Percentiles rank a stretch among this genome's conserved stretches.
These are phyloP conservation scores for Sphaerodactylus townsendi DNA, from an alignment of 2,113 vertebrate species.

Conservation along the genomic window DNA sequence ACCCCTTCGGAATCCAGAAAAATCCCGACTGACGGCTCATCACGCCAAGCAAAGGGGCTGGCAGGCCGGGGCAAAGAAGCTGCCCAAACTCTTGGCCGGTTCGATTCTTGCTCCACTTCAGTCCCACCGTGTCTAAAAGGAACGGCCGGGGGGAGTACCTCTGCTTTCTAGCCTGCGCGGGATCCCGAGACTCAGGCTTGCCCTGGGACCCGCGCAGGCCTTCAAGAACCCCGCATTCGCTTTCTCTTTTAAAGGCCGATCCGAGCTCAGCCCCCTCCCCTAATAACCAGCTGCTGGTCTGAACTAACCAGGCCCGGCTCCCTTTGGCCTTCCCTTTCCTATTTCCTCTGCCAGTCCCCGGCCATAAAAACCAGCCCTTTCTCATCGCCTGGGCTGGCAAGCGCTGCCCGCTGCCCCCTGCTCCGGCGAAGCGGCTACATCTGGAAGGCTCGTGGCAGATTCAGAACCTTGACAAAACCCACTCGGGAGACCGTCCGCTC, in stretches of 20 bases:
- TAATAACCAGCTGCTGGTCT: slow-evolving; percentile 49
- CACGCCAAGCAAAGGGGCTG: no score
- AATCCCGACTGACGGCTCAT: no score
- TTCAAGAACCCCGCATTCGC: no score
- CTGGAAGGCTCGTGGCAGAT: slow-evolving; percentile 83
- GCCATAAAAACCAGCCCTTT: slow-evolving; percentile 80
- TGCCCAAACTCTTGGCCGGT: not conserved
- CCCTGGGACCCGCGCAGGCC: not conserved
- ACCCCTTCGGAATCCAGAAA: no score
- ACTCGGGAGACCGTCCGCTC: slow-evolving; percentile 76
- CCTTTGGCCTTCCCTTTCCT: slow-evolving; percentile 64
- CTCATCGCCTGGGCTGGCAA: slow-evolving; percentile 81
- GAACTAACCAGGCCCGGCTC: slow-evolving; percentile 50
- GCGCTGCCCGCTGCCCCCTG: slow-evolving; percentile 78
- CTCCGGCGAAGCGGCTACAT: slow-evolving; percentile 76
- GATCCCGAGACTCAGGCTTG: not conserved
- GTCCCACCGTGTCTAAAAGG: not conserved
- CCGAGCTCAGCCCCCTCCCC: slow-evolving; percentile 16
- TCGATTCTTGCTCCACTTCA: not conserved
- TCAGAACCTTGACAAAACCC: no score
- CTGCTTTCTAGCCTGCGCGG: not conserved
- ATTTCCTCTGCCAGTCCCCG: slow-evolving; percentile 69
- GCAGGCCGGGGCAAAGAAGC: no score
- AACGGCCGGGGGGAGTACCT: not conserved
- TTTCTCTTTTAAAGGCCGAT: no score